Evolutionary conservation across 1,140 invertebrate genomes (phyloP).

Genomic region (Drosophila persimilis): DNA sequence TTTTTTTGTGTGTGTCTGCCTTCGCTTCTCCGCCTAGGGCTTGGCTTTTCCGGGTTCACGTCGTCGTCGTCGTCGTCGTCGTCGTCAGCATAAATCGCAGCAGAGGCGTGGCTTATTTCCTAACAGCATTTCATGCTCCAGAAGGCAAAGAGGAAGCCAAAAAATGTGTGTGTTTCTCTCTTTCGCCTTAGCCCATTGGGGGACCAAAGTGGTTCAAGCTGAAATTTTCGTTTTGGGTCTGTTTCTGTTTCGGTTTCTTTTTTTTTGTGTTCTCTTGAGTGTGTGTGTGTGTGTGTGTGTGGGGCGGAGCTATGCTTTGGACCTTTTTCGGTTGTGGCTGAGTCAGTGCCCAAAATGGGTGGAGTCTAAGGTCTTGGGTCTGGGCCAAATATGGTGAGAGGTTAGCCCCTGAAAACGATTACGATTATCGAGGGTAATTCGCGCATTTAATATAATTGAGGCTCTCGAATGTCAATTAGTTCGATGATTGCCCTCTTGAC

Average conservation of each 20-base stretch:
- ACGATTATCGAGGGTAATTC: slow-evolving; percentile 49
- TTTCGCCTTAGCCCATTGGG: slow-evolving; percentile 40
- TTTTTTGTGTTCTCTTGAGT: slow-evolving; percentile 37
- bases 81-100: slow-evolving; percentile 60
- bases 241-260: slow-evolving; percentile 28
- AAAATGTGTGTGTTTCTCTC: slow-evolving; percentile 51
- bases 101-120: slow-evolving; percentile 70
- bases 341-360: slow-evolving; percentile 52
- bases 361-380: slow-evolving; percentile 35
- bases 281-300: slow-evolving; percentile 28
- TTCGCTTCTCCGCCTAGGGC: slow-evolving; percentile 16
- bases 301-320: slow-evolving; percentile 65
- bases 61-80: slow-evolving; percentile 47
- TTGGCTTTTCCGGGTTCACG: slow-evolving; percentile 68
- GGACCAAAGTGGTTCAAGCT: slow-evolving; percentile 41
- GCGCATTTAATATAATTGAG: slow-evolving; percentile 50
- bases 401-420: slow-evolving; percentile 18
- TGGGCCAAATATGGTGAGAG: slow-evolving; percentile 30
- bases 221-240: slow-evolving; percentile 44
- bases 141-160: slow-evolving; percentile 53
- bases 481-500: slow-evolving; percentile 42
- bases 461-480: slow-evolving; percentile 45
- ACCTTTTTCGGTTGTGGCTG: slow-evolving; percentile 56
- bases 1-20: slow-evolving; percentile 21
- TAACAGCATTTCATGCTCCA: slow-evolving; percentile 57